Evolutionary conservation across 2,888 invertebrate genomes (phyloP).

Genomic region (Spisula solida): DNA sequence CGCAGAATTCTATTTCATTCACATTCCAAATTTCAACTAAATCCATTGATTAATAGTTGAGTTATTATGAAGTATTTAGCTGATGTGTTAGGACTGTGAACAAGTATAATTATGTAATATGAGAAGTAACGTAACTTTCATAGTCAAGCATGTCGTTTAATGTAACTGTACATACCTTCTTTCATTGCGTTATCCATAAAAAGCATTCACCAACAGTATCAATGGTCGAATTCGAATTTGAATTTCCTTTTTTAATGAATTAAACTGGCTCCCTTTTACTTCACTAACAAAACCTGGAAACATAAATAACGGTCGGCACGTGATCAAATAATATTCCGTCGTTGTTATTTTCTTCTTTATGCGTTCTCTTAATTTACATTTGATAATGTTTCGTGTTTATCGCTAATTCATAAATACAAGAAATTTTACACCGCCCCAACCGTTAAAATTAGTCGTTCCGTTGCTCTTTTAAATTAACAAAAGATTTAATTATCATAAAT

Average conservation of each 20-base stretch:
- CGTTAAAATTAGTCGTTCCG: background rate
- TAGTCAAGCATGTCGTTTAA: too few relatives aligned
- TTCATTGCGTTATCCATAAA: constrained; percentile 25
- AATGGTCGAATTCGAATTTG: background rate
- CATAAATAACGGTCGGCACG: background rate
- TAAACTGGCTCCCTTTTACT: background rate
- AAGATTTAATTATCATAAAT: constrained; percentile 7
- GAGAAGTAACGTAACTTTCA: too few relatives aligned
- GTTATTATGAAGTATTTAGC: too few relatives aligned
- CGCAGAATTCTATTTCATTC: too few relatives aligned
- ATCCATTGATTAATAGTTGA: too few relatives aligned
- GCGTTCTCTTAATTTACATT: background rate
- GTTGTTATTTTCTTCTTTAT: background rate
- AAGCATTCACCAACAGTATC: too few relatives aligned
- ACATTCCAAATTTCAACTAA: too few relatives aligned
- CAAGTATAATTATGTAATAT: too few relatives aligned
- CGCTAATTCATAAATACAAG: background rate
- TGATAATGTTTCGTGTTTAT: background rate
- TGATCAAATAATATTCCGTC: background rate
- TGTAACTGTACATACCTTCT: constrained; percentile 24
- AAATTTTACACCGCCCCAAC: background rate
- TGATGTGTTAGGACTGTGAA: too few relatives aligned
- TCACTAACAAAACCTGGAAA: background rate
- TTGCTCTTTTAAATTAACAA: background rate
- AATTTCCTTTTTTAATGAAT: background rate